Evolutionary conservation across 2,888 invertebrate genomes (phyloP), one percentile per base, ranked within the genome.

Genomic region (Stenichneumon culpator): DNA sequence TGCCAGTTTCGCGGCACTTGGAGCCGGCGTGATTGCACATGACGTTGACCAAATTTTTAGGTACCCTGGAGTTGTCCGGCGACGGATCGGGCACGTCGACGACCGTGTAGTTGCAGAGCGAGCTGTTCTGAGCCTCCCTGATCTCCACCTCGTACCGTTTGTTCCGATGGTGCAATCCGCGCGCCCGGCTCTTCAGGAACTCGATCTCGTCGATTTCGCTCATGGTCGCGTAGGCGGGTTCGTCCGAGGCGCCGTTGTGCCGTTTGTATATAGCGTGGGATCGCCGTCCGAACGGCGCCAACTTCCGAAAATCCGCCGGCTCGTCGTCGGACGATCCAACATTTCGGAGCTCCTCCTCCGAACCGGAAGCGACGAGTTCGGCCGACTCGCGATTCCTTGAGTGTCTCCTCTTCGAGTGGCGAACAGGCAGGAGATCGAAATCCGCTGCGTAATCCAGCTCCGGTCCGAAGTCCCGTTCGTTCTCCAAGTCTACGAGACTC

Each of bases 61-160:
- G 89, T 0, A 86, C 36, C 9, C 88, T 80, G 25, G 73, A 83
- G 2, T 87, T 87, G 22, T 83, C 86, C 0, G 36, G 22, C 16
- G 89, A 88, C 2, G 79, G 69, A 47, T 90, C 88, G 3, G 84
- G 84, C 9, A 90, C 74, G 5, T 87, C 80, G 0, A 79, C 69
- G 0, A 91, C 87, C 7, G 88, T 90, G 79, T 92, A 92, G 65
- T 87, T 89, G 79, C 92, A 92, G 5, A 89, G 25, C 0, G 91
- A 88, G 16, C 73, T 88, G 68, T 91, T 89, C 67, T 91, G 89
- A 7, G 87, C 89, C 32, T 88, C 86, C 32, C 82, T 79, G 1
- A 90, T 86, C n/a, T 91, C 88, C 4, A 89, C 44, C 75, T 89
- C 89, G 77, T 82, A 73, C 0, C 39, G 65, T 19, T 70, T 54